Evolutionary conservation across 1,140 invertebrate genomes (phyloP).

Genomic region (Mizuhopecten yessoensis): DNA sequence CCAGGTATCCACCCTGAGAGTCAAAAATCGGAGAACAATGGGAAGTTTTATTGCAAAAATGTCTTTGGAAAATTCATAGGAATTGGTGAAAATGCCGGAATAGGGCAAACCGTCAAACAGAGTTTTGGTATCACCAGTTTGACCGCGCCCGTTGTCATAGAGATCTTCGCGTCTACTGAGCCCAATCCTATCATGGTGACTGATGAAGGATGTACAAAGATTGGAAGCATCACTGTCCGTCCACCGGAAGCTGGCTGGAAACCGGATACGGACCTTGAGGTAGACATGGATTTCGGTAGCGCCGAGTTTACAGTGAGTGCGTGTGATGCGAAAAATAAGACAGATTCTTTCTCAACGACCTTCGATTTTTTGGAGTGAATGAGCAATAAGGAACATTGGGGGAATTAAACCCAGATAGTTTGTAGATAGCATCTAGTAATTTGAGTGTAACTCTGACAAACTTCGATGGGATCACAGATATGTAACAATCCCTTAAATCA

Average conservation of each 20-base stretch:
- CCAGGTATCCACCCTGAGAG: conserved; percentile 35
- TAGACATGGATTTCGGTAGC: conserved; percentile 56
- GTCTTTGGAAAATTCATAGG: conserved; percentile 49
- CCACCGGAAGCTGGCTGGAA: conserved; percentile 57
- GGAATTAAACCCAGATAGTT: too few relatives aligned
- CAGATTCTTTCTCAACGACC: neutral
- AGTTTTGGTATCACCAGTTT: conserved; percentile 43
- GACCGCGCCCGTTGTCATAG: conserved; percentile 46
- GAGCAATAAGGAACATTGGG: neutral
- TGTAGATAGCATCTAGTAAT: too few relatives aligned
- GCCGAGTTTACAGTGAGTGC: conserved; percentile 54
- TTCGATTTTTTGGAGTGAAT: conserved; percentile 48
- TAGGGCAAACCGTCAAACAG: conserved; percentile 42
- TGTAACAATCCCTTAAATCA: too few relatives aligned
- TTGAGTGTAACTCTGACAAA: too few relatives aligned
- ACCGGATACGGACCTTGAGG: conserved; percentile 32
- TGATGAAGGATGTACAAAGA: conserved; percentile 49
- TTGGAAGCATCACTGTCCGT: conserved; percentile 43
- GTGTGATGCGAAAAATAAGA: neutral
- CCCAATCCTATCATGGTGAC: conserved; percentile 50
- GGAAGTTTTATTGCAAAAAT: conserved; percentile 5
- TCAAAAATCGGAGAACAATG: conserved; percentile 37
- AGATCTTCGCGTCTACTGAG: conserved; percentile 53
- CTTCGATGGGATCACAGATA: too few relatives aligned
- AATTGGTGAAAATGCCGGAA: conserved; percentile 42